These are phyloP conservation scores for Silvanus unidentatus DNA, from an alignment of 2,888 invertebrate genomes.

Conservation along the genomic window DNA sequence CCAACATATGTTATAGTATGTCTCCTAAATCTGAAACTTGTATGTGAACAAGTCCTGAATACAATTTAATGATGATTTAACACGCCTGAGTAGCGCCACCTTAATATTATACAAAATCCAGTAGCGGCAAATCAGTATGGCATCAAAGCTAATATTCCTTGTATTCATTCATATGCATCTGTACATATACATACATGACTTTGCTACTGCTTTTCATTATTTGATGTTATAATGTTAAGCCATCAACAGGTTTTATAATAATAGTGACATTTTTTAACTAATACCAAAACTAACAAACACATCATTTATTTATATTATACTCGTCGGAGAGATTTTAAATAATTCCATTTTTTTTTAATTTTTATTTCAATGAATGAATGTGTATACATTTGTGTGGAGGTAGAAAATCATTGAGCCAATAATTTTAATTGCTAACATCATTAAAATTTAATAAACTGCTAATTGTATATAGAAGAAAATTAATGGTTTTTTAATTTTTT, in stretches of 20 bases:
- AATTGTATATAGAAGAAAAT: no score
- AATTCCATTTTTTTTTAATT: no score
- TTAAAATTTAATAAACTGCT: no score
- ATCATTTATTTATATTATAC: no score
- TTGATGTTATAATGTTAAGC: slow-evolving; percentile 2
- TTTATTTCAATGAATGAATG: no score
- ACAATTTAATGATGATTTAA: slow-evolving; percentile 27
- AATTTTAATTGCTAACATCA: no score
- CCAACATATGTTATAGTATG: slow-evolving; percentile 19
- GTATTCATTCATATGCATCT: slow-evolving; percentile 15
- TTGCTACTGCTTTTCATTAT: slow-evolving; percentile 6
- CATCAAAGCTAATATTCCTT: slow-evolving; percentile 14
- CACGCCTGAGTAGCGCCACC: slow-evolving; percentile 19
- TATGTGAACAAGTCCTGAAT: slow-evolving; percentile 18
- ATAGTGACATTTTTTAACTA: neutral
- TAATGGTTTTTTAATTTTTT: no score
- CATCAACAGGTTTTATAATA: slow-evolving; percentile 2
- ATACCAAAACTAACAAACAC: no score
- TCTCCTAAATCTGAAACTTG: slow-evolving; percentile 15
- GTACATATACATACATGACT: slow-evolving; percentile 15
- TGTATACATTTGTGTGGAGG: no score
- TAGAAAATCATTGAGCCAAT: no score
- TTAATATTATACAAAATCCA: slow-evolving; percentile 15
- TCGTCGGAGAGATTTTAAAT: no score
- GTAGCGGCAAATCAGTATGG: slow-evolving; percentile 18